Evolutionary conservation across 2,113 vertebrate genomes (phyloP), one percentile per base, ranked within the genome.

Genomic region (Bos taurus): DNA sequence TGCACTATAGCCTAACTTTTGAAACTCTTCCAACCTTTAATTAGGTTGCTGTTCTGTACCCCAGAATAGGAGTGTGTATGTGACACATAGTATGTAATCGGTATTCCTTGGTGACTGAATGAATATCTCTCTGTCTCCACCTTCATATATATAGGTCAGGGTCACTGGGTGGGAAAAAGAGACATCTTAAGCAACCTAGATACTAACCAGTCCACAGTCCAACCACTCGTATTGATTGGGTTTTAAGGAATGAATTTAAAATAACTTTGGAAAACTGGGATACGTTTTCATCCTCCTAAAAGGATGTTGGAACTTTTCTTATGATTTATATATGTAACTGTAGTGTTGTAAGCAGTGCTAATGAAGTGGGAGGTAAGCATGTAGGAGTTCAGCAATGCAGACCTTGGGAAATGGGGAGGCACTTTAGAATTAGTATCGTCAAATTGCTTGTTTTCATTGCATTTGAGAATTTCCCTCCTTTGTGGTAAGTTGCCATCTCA

Each of bases 401-500:
- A 91, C 28, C 56, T 88, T 93, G 52, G 62, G 40, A 84, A 92
- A 88, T 54, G 54, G 40, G 36, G 26, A 74, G 26, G 26, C 88
- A 25, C 48, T 84, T 96, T 90, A 62, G 89, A 94, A 95, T 93
- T 93, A 88, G 71, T 64, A 40, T 64, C 85, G 56, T 74, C 25
- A 93, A 98, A 83, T 60, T 43, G 43, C 16, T 96, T 77, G 30
- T 90, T 93, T 93, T 86, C 26, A 13, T 94, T 97, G 7, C 7
- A n/a, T 96, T 95, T 96, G 57, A 97, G 85, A 23, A 52, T 97
- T 98, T 25, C 28, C 43, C 26, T 80, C 36, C n/a, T 19, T 82
- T 0, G 0, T 96, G 56, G 86, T 74, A 90, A 23, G 50, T 54
- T 96, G 56, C 57, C 23, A 90, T 62, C 50, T 97, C 9, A 36